Percentiles rank a stretch among this genome's conserved stretches.
phyloP scores from a whole-genome alignment of 2,888 invertebrate genomes.

The Drosophila lacicola region DNA sequence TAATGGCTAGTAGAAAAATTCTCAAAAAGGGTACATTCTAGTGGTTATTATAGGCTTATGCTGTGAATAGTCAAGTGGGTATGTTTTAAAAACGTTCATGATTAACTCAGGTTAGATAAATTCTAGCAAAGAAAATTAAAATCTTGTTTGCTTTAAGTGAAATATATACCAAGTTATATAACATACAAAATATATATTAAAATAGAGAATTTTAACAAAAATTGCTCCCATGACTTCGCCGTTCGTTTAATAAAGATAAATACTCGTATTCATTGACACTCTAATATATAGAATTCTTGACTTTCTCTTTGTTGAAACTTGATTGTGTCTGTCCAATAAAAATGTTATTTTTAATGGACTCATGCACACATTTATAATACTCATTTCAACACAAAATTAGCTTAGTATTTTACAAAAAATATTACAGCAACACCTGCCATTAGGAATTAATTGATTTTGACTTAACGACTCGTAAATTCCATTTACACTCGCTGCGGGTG shows the following conservation, averaged over 20 bases:
- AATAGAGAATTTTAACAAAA: neutral
- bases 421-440: conserved; percentile 28
- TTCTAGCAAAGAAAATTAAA: neutral
- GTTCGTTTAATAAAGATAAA: too few relatives aligned
- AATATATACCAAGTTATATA: too few relatives aligned
- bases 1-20: conserved; percentile 22
- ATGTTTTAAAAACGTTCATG: neutral
- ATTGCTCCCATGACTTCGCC: neutral
- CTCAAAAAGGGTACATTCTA: conserved; percentile 3
- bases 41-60: conserved; percentile 1
- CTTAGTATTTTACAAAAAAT: conserved; percentile 9
- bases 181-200: neutral
- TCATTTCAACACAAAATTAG: conserved; percentile 7
- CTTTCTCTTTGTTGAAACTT: conserved; percentile 14
- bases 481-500: conserved; percentile 48
- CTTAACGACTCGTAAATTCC: conserved; percentile 20
- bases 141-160: too few relatives aligned
- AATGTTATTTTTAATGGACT: neutral
- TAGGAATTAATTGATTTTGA: conserved; percentile 46
- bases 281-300: conserved; percentile 9
- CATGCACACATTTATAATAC: neutral
- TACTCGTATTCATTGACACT: conserved; percentile 2
- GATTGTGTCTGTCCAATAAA: neutral
- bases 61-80: conserved; percentile 1
- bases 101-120: neutral